A percentile compares a stretch with the other conserved stretches of the same genome.
Evolutionary conservation across 2,888 invertebrate genomes (phyloP).

Genomic region (Dynastes grantii): DNA sequence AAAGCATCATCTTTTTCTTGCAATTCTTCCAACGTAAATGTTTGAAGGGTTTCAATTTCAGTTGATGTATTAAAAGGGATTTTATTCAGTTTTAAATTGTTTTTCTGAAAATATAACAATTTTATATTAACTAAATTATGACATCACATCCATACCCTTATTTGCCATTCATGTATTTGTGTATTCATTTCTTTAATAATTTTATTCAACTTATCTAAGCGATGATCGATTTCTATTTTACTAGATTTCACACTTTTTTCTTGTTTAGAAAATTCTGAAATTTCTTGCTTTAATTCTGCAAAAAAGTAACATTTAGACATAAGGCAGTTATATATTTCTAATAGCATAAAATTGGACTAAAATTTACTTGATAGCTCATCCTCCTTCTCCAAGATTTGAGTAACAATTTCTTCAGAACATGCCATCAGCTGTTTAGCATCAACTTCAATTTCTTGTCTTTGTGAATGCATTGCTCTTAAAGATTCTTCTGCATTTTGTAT

Average conservation of each 20-base stretch:
- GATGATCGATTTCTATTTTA: conserved; percentile 84
- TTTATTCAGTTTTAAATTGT: conserved; percentile 71
- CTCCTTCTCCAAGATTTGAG: conserved; percentile 74
- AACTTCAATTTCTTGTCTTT: conserved; percentile 75
- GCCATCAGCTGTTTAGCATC: conserved; percentile 73
- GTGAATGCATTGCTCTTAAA: conserved; percentile 74
- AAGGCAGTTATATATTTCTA: background rate
- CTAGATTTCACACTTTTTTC: conserved; percentile 81
- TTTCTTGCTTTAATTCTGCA: conserved; percentile 75
- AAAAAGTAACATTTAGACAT: conserved; percentile 32
- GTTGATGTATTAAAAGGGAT: conserved; percentile 71
- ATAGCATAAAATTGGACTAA: conserved; percentile 28
- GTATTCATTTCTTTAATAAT: conserved; percentile 73
- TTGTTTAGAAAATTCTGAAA: conserved; percentile 75
- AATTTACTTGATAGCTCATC: conserved; percentile 72
- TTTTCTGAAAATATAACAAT: conserved; percentile 51
- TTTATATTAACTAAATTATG: conserved; percentile 19
- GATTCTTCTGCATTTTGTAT: conserved; percentile 79
- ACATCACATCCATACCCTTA: conserved; percentile 68
- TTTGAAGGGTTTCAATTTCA: conserved; percentile 69
- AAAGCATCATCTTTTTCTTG: conserved; percentile 74
- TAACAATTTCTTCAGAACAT: conserved; percentile 74
- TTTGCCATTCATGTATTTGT: conserved; percentile 75
- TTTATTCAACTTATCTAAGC: conserved; percentile 76
- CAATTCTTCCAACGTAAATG: conserved; percentile 80